Percentiles rank a stretch among this genome's conserved stretches.
phyloP scores from a whole-genome alignment of 2,113 vertebrate species.

The Microcebus tavaratra region DNA sequence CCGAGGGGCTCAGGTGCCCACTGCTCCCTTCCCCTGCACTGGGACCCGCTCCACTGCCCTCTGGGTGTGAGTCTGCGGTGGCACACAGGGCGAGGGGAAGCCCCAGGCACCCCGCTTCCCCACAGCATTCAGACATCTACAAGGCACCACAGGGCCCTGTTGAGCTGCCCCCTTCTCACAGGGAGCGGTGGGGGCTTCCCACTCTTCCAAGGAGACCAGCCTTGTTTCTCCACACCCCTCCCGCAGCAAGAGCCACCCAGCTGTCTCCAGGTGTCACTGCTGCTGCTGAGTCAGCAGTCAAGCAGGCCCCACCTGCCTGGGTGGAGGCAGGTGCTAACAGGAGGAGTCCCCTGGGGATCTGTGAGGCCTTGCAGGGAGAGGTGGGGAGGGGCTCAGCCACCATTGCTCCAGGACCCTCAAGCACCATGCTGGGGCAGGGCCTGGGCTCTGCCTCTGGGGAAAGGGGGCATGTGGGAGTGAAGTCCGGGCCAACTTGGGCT shows the following conservation, averaged over 20 bases:
- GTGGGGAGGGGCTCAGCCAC: not conserved
- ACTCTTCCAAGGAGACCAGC: not conserved
- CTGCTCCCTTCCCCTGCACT: not conserved
- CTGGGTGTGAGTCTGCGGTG: not conserved
- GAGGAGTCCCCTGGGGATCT: not conserved
- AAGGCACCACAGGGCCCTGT: not conserved
- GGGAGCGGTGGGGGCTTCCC: not conserved
- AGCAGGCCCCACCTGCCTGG: not conserved
- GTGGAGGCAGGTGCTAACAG: not conserved
- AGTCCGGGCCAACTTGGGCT: not conserved
- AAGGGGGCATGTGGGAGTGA: not conserved
- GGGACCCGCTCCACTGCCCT: not conserved
- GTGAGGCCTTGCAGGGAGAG: not conserved
- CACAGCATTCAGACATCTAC: not conserved
- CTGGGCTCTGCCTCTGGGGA: not conserved
- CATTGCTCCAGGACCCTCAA: not conserved
- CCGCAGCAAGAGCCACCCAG: not conserved
- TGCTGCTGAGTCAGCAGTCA: constrained; percentile 54
- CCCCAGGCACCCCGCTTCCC: not conserved
- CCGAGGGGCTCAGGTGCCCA: not conserved
- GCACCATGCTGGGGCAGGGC: not conserved
- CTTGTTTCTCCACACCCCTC: too few relatives aligned
- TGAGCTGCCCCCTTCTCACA: not conserved
- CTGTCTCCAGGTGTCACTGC: not conserved
- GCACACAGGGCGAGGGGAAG: not conserved